Evolutionary conservation across 1,140 invertebrate genomes (phyloP).

Genomic region (Aphis gossypii): DNA sequence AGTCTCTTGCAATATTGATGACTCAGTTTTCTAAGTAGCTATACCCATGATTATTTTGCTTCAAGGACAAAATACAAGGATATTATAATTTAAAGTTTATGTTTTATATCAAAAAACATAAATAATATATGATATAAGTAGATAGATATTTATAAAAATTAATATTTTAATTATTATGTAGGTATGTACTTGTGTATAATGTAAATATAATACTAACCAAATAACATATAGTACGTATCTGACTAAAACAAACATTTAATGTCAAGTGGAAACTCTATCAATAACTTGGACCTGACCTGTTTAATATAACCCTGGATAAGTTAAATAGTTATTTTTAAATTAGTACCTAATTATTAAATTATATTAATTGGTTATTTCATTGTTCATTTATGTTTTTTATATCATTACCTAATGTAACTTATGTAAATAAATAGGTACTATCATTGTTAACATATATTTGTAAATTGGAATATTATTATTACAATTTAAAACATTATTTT

Average conservation of each 20-base stretch:
- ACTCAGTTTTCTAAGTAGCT: neutral
- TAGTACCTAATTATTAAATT: too few relatives aligned
- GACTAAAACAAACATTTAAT: neutral
- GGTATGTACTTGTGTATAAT: neutral
- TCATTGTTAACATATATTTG: too few relatives aligned
- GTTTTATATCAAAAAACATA: neutral
- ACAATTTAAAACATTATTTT: neutral
- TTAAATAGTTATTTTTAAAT: too few relatives aligned
- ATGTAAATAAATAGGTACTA: too few relatives aligned
- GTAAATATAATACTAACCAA: neutral
- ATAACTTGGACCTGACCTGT: neutral
- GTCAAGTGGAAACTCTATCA: neutral
- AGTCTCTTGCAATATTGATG: constrained; percentile 43
- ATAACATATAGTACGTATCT: neutral
- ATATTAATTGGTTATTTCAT: too few relatives aligned
- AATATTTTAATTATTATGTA: neutral
- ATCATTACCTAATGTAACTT: too few relatives aligned
- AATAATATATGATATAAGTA: neutral
- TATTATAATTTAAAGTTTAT: constrained; percentile 39
- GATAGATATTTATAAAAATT: neutral
- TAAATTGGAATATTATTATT: too few relatives aligned
- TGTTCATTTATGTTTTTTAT: too few relatives aligned
- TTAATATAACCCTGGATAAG: neutral
- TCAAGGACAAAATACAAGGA: constrained; percentile 38
- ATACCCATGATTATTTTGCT: constrained; percentile 48